These are phyloP conservation scores for Popillia japonica DNA, from an alignment of 1,140 invertebrate species.

Conservation along the genomic window DNA sequence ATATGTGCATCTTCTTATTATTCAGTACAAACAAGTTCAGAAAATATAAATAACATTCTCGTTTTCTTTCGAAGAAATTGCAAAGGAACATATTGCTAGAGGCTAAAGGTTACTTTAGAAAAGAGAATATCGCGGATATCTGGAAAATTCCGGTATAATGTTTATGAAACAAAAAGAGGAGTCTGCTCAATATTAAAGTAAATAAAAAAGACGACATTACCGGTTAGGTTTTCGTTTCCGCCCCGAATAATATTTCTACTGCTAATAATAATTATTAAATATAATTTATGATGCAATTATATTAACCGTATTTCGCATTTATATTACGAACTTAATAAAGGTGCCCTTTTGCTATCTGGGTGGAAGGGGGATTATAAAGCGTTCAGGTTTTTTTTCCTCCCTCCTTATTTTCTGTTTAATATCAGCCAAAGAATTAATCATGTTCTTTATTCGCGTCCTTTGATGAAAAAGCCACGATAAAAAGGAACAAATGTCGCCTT, in stretches of 20 bases:
- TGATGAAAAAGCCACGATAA: slow-evolving; percentile 2
- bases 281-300: slow-evolving; percentile 4
- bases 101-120: neutral
- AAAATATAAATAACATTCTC: too few relatives aligned
- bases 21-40: too few relatives aligned
- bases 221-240: neutral
- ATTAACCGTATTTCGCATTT: slow-evolving; percentile 9
- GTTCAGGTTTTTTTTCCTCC: neutral
- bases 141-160: neutral
- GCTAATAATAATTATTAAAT: slow-evolving; percentile 12
- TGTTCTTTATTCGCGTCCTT: slow-evolving; percentile 5
- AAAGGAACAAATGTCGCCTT: slow-evolving; percentile 7
- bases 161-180: neutral
- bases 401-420: neutral
- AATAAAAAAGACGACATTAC: neutral
- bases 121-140: neutral
- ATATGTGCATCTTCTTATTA: too few relatives aligned
- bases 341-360: neutral
- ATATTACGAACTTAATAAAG: neutral
- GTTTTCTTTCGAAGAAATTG: too few relatives aligned
- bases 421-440: slow-evolving; percentile 5
- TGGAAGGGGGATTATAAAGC: neutral
- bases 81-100: too few relatives aligned
- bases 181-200: neutral
- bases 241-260: neutral